Conservation (phyloP, 2,113 vertebrate species). For the Lynx canadensis region DNA sequence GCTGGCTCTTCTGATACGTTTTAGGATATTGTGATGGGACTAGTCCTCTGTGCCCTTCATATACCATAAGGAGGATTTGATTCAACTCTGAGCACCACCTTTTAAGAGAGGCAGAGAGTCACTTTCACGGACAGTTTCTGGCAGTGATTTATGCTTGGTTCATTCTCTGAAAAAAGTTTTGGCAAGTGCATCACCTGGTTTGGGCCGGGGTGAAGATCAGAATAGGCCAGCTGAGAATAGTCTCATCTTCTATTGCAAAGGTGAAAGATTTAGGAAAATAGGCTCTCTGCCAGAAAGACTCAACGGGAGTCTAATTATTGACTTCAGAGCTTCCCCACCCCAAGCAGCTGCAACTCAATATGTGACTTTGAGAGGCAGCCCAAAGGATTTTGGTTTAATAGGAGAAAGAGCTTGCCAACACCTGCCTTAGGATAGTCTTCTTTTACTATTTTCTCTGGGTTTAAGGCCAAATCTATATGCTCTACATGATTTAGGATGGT, state of each 20-base stretch:
- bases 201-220: background rate
- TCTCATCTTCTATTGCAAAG: background rate
- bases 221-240: background rate
- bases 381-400: background rate
- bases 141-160: background rate
- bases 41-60: background rate
- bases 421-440: background rate
- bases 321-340: background rate
- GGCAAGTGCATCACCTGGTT: background rate
- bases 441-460: background rate
- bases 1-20: background rate
- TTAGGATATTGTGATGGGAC: background rate
- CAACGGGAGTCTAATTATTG: background rate
- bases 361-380: background rate
- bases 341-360: no score
- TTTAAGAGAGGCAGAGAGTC: background rate
- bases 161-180: background rate
- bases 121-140: background rate
- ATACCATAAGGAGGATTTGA: background rate
- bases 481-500: background rate
- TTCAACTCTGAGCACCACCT: background rate
- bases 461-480: background rate
- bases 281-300: background rate
- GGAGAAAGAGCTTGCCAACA: background rate
- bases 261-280: background rate